These are phyloP conservation scores for Corynorhinus townsendii DNA, from an alignment of 2,113 vertebrate species.

Conservation along the genomic window DNA sequence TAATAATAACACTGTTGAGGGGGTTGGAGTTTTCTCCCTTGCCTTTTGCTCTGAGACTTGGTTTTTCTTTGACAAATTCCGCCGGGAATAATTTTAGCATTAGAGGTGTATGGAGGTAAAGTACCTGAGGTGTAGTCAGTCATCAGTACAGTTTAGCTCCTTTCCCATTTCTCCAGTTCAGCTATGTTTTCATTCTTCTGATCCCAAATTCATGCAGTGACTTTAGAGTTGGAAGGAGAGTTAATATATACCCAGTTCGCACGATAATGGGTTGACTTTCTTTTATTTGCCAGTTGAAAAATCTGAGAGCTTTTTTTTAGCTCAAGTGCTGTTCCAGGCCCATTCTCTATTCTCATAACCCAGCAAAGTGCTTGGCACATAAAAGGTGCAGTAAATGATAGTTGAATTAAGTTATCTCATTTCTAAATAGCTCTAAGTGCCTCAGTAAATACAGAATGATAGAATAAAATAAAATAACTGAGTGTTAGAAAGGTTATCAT, in stretches of 20 bases:
- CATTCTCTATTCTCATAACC: not conserved
- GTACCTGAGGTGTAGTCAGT: not conserved
- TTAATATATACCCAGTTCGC: not conserved
- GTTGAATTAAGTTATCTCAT: not conserved
- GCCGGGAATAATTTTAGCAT: not conserved
- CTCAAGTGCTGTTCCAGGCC: not conserved
- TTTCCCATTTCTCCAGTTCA: not conserved
- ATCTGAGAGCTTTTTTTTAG: not conserved
- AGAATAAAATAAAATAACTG: not conserved
- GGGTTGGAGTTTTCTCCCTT: not conserved
- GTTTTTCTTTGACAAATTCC: not conserved
- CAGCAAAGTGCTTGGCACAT: not conserved
- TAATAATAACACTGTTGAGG: not conserved
- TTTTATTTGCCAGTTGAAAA: not conserved
- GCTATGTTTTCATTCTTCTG: not conserved
- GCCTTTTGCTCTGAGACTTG: not conserved
- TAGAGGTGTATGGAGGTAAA: not conserved
- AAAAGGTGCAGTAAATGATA: not conserved
- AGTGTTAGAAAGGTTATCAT: not conserved
- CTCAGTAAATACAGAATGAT: not conserved
- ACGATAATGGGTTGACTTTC: not conserved
- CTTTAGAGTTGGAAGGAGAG: not conserved
- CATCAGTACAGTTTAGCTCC: not conserved
- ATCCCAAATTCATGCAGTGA: not conserved
- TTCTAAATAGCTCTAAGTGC: not conserved